Conservation (phyloP, 1,140 invertebrate species). For the Zaprionus ornatus region DNA sequence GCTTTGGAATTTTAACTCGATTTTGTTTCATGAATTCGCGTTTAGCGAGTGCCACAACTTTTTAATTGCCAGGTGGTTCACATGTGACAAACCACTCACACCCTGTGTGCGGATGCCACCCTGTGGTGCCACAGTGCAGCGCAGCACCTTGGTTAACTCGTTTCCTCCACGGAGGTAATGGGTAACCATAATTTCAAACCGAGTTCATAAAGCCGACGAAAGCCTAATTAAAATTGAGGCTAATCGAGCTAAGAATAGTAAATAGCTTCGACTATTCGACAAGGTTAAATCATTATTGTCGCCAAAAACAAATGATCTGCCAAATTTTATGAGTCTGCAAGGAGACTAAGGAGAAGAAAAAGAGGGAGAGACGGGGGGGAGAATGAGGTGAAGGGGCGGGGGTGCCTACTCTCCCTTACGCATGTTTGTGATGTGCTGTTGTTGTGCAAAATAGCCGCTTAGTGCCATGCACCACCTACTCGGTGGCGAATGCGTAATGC, state of each 20-base stretch:
- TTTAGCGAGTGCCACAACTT: conserved; percentile 66
- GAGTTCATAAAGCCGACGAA: conserved; percentile 26
- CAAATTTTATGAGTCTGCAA: too few relatives aligned
- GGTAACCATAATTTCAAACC: conserved; percentile 24
- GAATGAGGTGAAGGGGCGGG: background rate
- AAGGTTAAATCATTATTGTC: too few relatives aligned
- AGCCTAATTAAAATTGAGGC: conserved; percentile 19
- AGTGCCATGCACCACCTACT: background rate
- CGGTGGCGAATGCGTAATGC: conserved; percentile 31
- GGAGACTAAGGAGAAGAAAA: too few relatives aligned
- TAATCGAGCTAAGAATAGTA: conserved; percentile 2
- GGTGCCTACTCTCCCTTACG: background rate
- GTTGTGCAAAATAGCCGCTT: too few relatives aligned
- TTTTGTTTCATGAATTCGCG: conserved; percentile 46
- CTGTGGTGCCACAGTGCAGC: background rate
- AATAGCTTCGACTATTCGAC: too few relatives aligned
- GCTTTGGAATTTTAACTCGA: conserved; percentile 64
- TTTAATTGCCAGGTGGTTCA: conserved; percentile 68
- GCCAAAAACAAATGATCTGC: too few relatives aligned
- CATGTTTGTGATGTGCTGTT: too few relatives aligned
- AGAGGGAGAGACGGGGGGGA: background rate
- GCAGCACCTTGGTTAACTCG: background rate
- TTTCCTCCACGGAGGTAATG: background rate
- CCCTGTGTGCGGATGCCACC: background rate
- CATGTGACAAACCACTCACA: conserved; percentile 29